Evolutionary conservation across 2,888 invertebrate species (phyloP), one percentile per base, ranked within the genome.

Genomic region (Atherix ibis): DNA sequence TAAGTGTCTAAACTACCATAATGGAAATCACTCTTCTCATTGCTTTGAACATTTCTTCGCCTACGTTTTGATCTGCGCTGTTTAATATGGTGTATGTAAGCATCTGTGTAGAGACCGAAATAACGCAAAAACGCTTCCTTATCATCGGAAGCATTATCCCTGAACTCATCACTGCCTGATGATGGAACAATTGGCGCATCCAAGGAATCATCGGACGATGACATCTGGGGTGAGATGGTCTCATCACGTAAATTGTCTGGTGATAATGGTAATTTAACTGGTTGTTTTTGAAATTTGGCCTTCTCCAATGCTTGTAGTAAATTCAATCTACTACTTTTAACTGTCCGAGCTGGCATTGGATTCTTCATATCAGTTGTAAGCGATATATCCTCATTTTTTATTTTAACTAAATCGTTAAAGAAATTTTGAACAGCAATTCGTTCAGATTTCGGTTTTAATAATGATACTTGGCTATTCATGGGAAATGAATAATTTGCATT

Each of bases 41-140:
- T 56, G 38, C 52, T 57, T 31, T 55, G 52, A 1, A 57, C 56
- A 19, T 49, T 51, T 10, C 61, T 55, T 3, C 57, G 52, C 28
- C 50, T 52, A n/a, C 61, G 48, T 38, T 59, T 57, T 2, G 59
- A 57, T 18, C 58, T 52, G 2, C 58, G 49, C 37, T 56, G 54
- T 31, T 51, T 52, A 40, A 61, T 40, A 32, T 50, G 49, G 26
- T 51, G 47, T 5, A 52, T 44, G 35, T 50, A 41, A 6, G 52
- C 54, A 3, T 50, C 49, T 0, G 58, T 56, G 31, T 49, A 56
- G 3, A 61, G 46, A 10, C 48, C 47, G 27, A 61, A 59, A 0
- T 56, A 19, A 1, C 48, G 41, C 19, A 61, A 46, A 39, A 61
- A 61, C 35, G 44, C 38, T 40, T 58, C 58, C 31, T 54, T 53